Conservation (phyloP, 2,888 invertebrate genomes). For the Brachypalpus laphriformis region DNA sequence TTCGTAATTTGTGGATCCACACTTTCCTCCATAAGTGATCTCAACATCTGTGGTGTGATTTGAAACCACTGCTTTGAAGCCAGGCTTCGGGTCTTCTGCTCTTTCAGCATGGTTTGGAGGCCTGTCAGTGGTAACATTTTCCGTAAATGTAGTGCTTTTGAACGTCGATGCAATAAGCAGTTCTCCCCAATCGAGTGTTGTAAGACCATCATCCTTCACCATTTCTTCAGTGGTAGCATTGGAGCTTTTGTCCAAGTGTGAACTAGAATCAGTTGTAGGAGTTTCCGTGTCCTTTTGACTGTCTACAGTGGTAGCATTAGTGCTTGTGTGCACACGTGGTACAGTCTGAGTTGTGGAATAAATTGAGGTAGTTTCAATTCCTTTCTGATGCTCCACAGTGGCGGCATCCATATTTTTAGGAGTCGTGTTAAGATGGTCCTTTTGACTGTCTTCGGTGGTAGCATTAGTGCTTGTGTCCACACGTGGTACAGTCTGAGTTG, state of each 20-base stretch:
- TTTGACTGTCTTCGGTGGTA: too few species aligned
- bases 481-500: background rate
- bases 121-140: background rate
- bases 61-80: constrained; percentile 8
- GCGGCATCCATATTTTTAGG: background rate
- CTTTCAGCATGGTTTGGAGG: background rate
- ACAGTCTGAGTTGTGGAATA: background rate
- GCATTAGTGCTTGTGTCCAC: background rate
- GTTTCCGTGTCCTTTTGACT: too few species aligned
- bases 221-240: background rate
- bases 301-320: too few species aligned
- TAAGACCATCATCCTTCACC: background rate
- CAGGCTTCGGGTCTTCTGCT: background rate
- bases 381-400: background rate
- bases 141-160: background rate
- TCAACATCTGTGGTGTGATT: constrained; percentile 40
- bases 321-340: background rate
- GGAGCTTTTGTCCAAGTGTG: background rate
- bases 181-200: background rate
- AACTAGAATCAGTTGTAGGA: too few species aligned
- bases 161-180: background rate
- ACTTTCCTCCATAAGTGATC: constrained; percentile 37
- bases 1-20: constrained; percentile 15
- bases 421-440: too few species aligned
- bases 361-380: background rate